Evolutionary conservation across 2,888 invertebrate species (phyloP).

Genomic region (Apotomis turbidana): DNA sequence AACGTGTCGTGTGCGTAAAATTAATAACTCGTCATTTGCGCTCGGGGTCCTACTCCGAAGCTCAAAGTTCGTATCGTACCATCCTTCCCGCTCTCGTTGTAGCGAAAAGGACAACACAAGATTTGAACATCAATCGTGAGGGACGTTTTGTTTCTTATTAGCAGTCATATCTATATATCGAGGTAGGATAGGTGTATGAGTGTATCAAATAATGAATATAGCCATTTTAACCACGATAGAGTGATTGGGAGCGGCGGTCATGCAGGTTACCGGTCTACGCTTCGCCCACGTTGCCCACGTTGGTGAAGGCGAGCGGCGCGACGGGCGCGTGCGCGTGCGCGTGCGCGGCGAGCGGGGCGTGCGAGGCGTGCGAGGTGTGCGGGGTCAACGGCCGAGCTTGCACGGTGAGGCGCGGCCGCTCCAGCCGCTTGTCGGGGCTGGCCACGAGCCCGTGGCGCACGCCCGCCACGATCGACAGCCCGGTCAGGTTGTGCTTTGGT

Average conservation of each 20-base stretch:
- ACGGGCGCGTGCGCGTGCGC: constrained; percentile 28
- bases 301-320: constrained; percentile 47
- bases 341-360: constrained; percentile 46
- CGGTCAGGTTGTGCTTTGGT: constrained; percentile 69
- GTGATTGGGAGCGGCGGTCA: not conserved
- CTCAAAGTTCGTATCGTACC: too few species aligned
- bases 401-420: constrained; percentile 68
- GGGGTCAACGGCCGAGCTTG: constrained; percentile 52
- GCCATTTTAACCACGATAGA: not conserved
- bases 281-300: constrained; percentile 49
- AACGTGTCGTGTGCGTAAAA: too few species aligned
- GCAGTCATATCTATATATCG: not conserved
- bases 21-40: too few species aligned
- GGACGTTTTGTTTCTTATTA: too few species aligned
- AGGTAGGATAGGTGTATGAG: not conserved
- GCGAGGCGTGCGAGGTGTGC: constrained; percentile 44
- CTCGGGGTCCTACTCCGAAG: too few species aligned
- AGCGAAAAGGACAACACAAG: too few species aligned
- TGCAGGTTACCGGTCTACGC: constrained; percentile 35
- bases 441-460: constrained; percentile 51
- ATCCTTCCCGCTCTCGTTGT: too few species aligned
- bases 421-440: constrained; percentile 51
- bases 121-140: too few species aligned
- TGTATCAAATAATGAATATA: not conserved
- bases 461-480: constrained; percentile 59